A percentile compares a stretch with the other conserved stretches of the same genome.
Conservation (phyloP, 2,797 vertebrate genomes). For the Spinibarbus caldwelli region DNA sequence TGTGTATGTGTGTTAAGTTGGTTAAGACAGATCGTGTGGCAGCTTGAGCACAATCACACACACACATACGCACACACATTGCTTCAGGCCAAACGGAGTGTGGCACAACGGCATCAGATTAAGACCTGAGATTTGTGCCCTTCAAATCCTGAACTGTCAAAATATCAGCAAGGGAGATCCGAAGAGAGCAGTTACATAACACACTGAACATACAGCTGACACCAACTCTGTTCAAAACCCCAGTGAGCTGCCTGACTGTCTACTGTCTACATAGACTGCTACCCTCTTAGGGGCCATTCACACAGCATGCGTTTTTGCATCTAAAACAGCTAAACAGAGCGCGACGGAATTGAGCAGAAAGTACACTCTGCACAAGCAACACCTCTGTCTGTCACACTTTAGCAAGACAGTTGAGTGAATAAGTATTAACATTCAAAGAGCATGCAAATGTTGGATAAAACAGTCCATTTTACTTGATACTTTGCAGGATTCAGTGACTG, state of each 20-base stretch:
- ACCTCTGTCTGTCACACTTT: not conserved
- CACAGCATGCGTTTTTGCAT: not conserved
- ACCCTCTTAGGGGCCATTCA: not conserved
- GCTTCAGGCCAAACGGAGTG: constrained; percentile 7
- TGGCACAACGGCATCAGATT: constrained; percentile 26
- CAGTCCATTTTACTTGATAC: too few species aligned
- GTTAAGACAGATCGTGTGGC: constrained; percentile 11
- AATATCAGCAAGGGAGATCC: constrained; percentile 15
- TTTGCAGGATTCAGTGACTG: not conserved
- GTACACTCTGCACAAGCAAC: too few species aligned
- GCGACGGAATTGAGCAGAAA: not conserved
- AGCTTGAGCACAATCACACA: not conserved
- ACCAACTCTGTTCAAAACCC: not conserved
- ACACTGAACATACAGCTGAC: constrained; percentile 24
- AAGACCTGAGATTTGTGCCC: constrained; percentile 38
- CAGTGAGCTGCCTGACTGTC: not conserved
- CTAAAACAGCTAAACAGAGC: not conserved
- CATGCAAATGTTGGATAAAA: too few species aligned
- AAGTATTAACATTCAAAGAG: not conserved
- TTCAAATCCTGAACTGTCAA: constrained; percentile 34
- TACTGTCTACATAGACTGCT: constrained; percentile 10
- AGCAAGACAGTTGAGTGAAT: not conserved
- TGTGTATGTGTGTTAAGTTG: constrained; percentile 13
- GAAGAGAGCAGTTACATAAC: constrained; percentile 28
- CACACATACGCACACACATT: not conserved